Evolutionary conservation across 1,140 invertebrate genomes (phyloP).

Genomic region (Theocolax elegans): DNA sequence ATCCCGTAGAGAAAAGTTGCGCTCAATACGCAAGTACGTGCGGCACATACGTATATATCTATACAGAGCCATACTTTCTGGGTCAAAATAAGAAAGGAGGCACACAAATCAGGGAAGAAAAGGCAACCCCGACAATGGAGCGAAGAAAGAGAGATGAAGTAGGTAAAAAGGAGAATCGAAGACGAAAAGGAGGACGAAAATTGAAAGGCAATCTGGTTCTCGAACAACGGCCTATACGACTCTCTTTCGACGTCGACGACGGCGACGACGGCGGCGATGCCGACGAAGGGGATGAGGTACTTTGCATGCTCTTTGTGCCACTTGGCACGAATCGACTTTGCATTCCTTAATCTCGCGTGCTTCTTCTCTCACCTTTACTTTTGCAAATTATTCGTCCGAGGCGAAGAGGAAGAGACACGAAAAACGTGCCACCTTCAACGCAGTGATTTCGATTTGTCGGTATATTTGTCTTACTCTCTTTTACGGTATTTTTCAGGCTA

Average conservation of each 20-base stretch:
- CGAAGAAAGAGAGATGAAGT: constrained; percentile 1
- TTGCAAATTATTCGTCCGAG: constrained; percentile 12
- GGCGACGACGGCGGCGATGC: neutral
- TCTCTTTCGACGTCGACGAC: neutral
- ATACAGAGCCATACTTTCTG: constrained; percentile 4
- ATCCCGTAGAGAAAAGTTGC: neutral
- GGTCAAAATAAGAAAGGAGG: constrained; percentile 12
- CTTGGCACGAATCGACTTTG: constrained; percentile 28
- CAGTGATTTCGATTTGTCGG: neutral
- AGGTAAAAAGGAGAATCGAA: neutral
- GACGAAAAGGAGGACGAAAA: constrained; percentile 8
- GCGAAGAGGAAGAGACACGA: neutral
- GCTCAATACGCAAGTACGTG: neutral
- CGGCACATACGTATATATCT: no score
- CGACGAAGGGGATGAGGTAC: neutral
- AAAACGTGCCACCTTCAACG: neutral
- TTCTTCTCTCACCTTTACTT: neutral
- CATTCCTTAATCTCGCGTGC: constrained; percentile 28
- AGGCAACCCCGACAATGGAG: neutral
- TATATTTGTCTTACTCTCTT: constrained; percentile 2
- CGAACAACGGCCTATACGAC: neutral
- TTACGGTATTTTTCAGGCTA: neutral
- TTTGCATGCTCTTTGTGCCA: constrained; percentile 24
- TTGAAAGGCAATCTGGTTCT: constrained; percentile 24
- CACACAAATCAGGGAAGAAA: neutral